Conservation (phyloP, 2,888 invertebrate species). For the Polydrusus cervinus region DNA sequence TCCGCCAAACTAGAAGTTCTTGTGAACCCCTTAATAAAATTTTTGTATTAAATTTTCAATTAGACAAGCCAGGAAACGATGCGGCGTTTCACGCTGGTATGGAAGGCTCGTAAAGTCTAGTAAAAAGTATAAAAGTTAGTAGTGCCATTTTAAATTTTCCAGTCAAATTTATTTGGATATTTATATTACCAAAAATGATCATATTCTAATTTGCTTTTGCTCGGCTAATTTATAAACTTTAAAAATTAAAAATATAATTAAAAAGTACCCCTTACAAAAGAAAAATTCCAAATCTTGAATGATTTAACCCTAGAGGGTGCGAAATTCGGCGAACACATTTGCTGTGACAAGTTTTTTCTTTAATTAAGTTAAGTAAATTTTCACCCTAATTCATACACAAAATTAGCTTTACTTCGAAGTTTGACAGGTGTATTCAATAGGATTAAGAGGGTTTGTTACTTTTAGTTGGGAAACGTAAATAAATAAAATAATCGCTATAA, state of each 20-base stretch:
- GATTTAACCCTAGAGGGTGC: slow-evolving; percentile 23
- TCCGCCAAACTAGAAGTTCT: no score
- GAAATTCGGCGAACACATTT: slow-evolving; percentile 15
- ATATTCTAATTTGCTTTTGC: neutral
- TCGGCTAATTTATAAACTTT: slow-evolving; percentile 15
- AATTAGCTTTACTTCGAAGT: slow-evolving; percentile 13
- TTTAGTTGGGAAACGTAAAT: neutral
- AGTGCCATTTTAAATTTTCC: no score
- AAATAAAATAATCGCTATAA: neutral
- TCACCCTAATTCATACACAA: slow-evolving; percentile 24
- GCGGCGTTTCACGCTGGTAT: no score
- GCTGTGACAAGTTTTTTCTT: slow-evolving; percentile 28
- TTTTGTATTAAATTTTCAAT: no score
- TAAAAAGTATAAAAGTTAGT: no score
- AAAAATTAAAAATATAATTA: slow-evolving; percentile 30
- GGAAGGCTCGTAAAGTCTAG: no score
- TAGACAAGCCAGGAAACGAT: no score
- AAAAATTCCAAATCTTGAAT: slow-evolving; percentile 21
- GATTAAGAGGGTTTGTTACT: neutral
- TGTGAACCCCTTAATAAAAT: no score
- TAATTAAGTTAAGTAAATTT: slow-evolving; percentile 30
- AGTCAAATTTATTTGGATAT: slow-evolving; percentile 12
- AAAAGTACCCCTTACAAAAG: slow-evolving; percentile 1
- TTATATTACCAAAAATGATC: slow-evolving; percentile 11
- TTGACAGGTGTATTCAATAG: slow-evolving; percentile 18